Percentiles rank a stretch among this genome's conserved stretches.
These are phyloP conservation scores for Sitta europaea DNA, from an alignment of 2,113 vertebrate genomes.

Conservation along the genomic window DNA sequence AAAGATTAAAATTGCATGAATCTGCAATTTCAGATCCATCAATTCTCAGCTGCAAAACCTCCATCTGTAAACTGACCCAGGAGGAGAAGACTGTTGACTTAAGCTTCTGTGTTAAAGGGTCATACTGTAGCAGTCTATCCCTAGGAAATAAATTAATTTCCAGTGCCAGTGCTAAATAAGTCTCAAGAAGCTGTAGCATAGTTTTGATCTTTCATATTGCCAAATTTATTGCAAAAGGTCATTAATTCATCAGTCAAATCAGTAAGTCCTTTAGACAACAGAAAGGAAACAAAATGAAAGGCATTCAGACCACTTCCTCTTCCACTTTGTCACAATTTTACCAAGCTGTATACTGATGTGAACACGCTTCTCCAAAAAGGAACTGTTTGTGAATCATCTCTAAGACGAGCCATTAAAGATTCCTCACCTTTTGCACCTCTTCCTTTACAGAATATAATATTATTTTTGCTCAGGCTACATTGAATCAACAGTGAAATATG, in stretches of 20 bases:
- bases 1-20: slow-evolving; percentile 31
- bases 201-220: neutral
- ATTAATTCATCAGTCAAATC: neutral
- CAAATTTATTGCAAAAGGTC: neutral
- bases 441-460: neutral
- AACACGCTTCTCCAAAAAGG: neutral
- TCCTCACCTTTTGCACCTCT: neutral
- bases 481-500: neutral
- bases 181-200: neutral
- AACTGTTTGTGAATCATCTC: neutral
- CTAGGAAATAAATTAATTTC: neutral
- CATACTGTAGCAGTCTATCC: neutral
- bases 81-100: neutral
- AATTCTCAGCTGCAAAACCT: slow-evolving; percentile 9
- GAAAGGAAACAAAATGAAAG: neutral
- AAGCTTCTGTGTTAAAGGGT: neutral
- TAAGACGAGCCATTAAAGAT: neutral
- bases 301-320: slow-evolving; percentile 27
- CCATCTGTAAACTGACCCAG: neutral
- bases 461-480: neutral
- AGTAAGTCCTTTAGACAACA: neutral
- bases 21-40: slow-evolving; percentile 24
- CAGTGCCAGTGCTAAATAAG: neutral
- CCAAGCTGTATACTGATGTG: neutral
- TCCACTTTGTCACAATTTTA: neutral